These are phyloP conservation scores for Agriopis leucophaearia DNA, from an alignment of 2,888 invertebrate species.

Conservation along the genomic window DNA sequence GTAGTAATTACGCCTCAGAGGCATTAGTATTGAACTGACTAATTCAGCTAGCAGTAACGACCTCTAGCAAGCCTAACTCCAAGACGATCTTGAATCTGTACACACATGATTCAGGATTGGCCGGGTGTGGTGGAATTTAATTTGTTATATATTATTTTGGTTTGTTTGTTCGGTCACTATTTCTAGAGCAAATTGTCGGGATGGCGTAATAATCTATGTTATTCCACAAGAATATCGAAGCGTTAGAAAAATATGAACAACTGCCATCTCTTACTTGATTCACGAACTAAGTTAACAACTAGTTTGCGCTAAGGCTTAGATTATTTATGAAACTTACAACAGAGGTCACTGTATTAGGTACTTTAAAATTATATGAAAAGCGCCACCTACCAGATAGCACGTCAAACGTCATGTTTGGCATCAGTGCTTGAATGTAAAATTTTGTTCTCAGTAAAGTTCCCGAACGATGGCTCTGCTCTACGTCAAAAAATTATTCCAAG, in stretches of 20 bases:
- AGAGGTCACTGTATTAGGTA: neutral
- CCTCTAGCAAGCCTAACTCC: too few species aligned
- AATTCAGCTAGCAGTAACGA: too few species aligned
- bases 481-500: neutral
- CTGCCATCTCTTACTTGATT: neutral
- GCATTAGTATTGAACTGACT: too few species aligned
- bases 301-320: neutral
- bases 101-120: too few species aligned
- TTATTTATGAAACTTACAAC: neutral
- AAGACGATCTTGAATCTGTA: too few species aligned
- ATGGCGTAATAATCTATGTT: too few species aligned
- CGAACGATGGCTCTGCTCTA: conserved; percentile 2
- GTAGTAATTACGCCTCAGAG: too few species aligned
- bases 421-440: neutral
- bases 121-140: too few species aligned
- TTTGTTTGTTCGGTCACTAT: too few species aligned
- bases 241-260: neutral
- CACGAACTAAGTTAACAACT: neutral
- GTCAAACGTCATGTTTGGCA: neutral
- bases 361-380: neutral
- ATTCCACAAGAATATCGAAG: too few species aligned
- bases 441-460: neutral
- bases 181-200: too few species aligned
- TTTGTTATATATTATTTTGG: too few species aligned
- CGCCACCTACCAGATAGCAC: neutral